Percentiles rank a stretch among this genome's conserved stretches.
phyloP scores from a whole-genome alignment of 2,797 vertebrate species.

The Pangasius macronema region DNA sequence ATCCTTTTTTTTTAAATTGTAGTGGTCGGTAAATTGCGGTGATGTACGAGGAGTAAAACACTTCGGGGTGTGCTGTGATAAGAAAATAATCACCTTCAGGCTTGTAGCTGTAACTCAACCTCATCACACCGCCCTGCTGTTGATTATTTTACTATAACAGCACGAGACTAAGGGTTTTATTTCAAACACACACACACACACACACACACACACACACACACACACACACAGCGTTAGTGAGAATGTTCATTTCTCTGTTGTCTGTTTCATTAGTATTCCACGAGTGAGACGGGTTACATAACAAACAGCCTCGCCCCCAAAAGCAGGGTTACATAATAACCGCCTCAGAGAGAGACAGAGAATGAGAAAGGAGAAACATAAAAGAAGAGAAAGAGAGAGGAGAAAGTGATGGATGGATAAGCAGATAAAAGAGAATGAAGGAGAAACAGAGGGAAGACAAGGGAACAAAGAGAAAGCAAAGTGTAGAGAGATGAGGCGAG shows the following conservation, averaged over 20 bases:
- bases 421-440: background rate
- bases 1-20: no score
- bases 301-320: constrained; percentile 72
- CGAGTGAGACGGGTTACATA: constrained; percentile 68
- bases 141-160: background rate
- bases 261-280: constrained; percentile 72
- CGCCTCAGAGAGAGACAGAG: constrained; percentile 64
- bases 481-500: background rate
- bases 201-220: background rate
- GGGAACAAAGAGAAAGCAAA: background rate
- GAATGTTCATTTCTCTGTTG: constrained; percentile 22
- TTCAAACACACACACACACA: background rate
- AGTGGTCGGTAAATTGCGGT: background rate
- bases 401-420: constrained; percentile 38
- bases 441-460: background rate
- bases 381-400: constrained; percentile 26
- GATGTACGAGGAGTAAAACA: background rate
- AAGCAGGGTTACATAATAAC: constrained; percentile 72
- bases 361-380: constrained; percentile 23
- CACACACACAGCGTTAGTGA: background rate
- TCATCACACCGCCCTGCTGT: background rate
- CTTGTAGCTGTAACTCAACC: background rate
- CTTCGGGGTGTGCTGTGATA: background rate
- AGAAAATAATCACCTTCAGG: background rate
- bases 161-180: background rate